Evolutionary conservation across 2,113 vertebrate species (phyloP).

Genomic region (Phyllopteryx taeniolatus): DNA sequence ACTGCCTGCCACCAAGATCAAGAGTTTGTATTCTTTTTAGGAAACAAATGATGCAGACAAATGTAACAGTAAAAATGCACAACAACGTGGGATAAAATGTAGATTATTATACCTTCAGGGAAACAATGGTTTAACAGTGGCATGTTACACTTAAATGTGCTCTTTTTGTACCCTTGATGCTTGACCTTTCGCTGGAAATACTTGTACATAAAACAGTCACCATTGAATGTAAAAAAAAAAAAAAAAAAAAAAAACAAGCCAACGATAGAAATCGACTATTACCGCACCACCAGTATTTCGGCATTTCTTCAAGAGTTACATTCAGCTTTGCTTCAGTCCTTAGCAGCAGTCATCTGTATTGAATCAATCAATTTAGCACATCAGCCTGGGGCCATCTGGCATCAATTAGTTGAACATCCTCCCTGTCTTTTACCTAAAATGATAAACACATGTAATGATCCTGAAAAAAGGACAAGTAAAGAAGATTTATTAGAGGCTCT

Average conservation of each 20-base stretch:
- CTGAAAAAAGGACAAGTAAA: slow-evolving; percentile 4
- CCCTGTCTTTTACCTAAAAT: not conserved
- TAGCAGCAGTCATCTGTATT: not conserved
- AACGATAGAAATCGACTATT: not conserved
- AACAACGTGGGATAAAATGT: no score
- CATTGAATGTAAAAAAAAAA: not conserved
- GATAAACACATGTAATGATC: not conserved
- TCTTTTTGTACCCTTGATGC: not conserved
- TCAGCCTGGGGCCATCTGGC: not conserved
- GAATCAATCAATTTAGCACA: not conserved
- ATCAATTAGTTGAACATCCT: not conserved
- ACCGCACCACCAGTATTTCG: not conserved
- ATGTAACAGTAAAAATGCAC: not conserved
- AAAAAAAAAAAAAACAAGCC: not conserved
- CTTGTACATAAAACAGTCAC: not conserved
- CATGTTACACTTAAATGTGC: not conserved
- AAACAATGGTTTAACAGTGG: no score
- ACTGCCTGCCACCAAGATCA: no score
- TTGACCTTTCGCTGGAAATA: no score
- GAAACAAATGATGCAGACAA: no score
- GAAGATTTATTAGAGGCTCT: slow-evolving; percentile 43
- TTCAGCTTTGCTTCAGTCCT: not conserved
- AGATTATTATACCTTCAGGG: no score
- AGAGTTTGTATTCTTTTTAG: no score
- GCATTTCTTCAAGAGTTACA: not conserved